These are phyloP conservation scores for Dryas iulia DNA, from an alignment of 1,140 invertebrate genomes.

Conservation along the genomic window DNA sequence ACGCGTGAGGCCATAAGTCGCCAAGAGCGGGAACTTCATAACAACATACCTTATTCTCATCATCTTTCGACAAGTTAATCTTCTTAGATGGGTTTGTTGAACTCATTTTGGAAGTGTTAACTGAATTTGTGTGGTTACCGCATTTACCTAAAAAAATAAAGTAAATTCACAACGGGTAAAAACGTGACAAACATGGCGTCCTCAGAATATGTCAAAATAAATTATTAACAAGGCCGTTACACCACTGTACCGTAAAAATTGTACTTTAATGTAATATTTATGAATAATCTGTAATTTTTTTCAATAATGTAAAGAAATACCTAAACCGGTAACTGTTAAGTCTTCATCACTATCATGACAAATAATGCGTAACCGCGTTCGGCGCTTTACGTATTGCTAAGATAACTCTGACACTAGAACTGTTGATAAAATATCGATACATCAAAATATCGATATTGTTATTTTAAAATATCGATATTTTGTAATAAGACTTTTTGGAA, in stretches of 20 bases:
- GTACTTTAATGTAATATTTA: not conserved
- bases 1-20: conserved; percentile 51
- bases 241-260: not conserved
- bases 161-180: conserved; percentile 61
- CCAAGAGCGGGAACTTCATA: conserved; percentile 61
- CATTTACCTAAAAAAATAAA: conserved; percentile 16
- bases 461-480: no score
- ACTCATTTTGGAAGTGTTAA: conserved; percentile 47
- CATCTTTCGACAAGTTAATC: conserved; percentile 25
- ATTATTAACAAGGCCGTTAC: conserved; percentile 7
- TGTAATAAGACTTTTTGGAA: no score
- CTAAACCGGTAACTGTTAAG: not conserved
- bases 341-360: conserved; percentile 1
- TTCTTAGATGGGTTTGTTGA: not conserved
- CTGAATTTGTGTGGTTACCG: not conserved
- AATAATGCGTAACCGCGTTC: not conserved
- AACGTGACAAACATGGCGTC: conserved; percentile 76
- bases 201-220: conserved; percentile 26
- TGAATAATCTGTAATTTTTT: not conserved
- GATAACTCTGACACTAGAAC: not conserved
- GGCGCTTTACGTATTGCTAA: not conserved
- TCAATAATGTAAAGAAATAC: not conserved
- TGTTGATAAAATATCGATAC: no score
- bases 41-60: conserved; percentile 56
- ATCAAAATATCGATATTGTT: no score